Evolutionary conservation across 2,888 invertebrate species (phyloP), one percentile per base, ranked within the genome.

Genomic region (Drosophila nigricruria): DNA sequence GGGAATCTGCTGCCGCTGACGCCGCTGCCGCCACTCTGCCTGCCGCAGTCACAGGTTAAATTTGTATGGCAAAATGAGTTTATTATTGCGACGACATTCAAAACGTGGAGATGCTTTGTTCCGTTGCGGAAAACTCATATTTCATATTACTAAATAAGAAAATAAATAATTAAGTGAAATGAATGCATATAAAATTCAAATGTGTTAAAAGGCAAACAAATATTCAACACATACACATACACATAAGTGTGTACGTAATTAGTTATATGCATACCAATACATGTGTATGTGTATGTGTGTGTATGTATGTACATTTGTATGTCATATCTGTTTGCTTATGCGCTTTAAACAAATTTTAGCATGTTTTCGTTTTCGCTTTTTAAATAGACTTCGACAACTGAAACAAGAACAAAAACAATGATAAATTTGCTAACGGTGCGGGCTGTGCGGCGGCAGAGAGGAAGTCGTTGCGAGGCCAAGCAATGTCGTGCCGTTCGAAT

Each of bases 21-120:
- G 40, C 40, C 8, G 68, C 65, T 52, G 58, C 36, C 57, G 72
- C 49, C 57, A 54, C 45, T 52, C 59, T 60, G 70, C 70, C 59
- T 60, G 70, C 70, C 50, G 69, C 67, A 77, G 59, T 84, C 73
- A 77, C 81, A 73, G 81, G 81, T 89, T 87, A 62, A 83, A 76
- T 69, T 76, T 69, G 69, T 76, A 79, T 79, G 82, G 64, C 68
- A 71, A 87, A 81, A 63, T 78, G 72, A 84, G 76, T 84, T 84
- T 84, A 84, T 86, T 84, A 73, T 88, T 80, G 74, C 89, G 75
- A 73, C 87, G 87, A 73, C 84, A 77, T 80, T 68, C 87, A 74
- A 10, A 72, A 74, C 69, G 82, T 67, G 56, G 73, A 70, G 74
- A 71, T 80, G 82, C 76, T 72, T 70, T 67, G 47, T 67, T 64